Conservation (phyloP, 2,113 vertebrate species). For the Callospermophilus lateralis region DNA sequence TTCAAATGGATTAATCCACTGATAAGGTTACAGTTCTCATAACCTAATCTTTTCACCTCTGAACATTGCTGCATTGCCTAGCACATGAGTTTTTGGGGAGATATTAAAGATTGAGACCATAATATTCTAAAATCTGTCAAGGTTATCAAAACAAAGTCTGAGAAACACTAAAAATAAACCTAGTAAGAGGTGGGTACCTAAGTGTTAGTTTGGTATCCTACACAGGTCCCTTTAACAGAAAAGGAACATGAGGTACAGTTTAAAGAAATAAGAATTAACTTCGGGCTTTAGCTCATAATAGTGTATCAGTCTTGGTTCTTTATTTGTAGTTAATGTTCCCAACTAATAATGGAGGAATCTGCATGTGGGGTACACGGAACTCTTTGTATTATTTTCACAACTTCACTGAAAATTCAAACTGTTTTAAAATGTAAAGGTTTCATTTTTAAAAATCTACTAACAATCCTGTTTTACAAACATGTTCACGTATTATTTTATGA, state of each 20-base stretch:
- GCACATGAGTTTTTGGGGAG: too few relatives aligned
- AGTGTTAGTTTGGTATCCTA: neutral
- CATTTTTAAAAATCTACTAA: neutral
- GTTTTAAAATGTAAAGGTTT: neutral
- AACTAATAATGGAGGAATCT: neutral
- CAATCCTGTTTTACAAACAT: neutral
- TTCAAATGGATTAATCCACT: too few relatives aligned
- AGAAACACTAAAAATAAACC: neutral
- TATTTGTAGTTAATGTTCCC: neutral
- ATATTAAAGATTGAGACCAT: too few relatives aligned
- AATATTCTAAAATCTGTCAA: neutral
- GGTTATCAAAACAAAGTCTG: neutral
- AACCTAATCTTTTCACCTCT: too few relatives aligned
- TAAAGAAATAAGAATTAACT: neutral
- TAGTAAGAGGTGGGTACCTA: neutral
- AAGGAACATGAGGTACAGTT: neutral
- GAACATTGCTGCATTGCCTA: too few relatives aligned
- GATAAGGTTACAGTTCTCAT: too few relatives aligned
- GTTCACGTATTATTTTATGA: neutral
- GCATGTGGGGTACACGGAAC: too few relatives aligned
- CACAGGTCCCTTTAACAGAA: neutral
- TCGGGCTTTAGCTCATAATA: neutral
- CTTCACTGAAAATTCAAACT: neutral
- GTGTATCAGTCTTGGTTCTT: neutral
- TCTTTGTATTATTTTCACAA: neutral